Conservation (phyloP, 1,140 invertebrate genomes). For the Pseudoatta argentina region DNA sequence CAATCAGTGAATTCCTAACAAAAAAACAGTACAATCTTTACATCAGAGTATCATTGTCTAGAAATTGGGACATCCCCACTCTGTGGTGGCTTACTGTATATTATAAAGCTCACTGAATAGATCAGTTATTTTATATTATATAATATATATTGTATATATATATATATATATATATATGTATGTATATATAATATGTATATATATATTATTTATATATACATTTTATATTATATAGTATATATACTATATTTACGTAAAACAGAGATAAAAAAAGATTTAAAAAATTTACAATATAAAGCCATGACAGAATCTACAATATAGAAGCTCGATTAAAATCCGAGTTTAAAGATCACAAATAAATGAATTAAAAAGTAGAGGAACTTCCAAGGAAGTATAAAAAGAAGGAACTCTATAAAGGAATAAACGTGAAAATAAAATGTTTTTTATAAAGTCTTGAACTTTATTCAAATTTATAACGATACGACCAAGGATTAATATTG, state of each 20-base stretch:
- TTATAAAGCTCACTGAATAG: too few species aligned
- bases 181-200: background rate
- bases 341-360: background rate
- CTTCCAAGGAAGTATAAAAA: background rate
- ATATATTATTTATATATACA: background rate
- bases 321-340: background rate
- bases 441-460: background rate
- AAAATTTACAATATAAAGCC: background rate
- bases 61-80: too few species aligned
- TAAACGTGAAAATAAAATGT: background rate
- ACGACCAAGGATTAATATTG: background rate
- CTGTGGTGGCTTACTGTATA: too few species aligned
- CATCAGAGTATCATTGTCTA: too few species aligned
- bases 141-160: conserved; percentile 10
- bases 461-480: conserved; percentile 39
- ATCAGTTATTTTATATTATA: background rate
- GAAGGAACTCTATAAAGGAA: background rate
- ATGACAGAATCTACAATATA: background rate
- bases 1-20: too few species aligned
- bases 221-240: background rate
- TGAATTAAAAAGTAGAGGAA: conserved; percentile 4
- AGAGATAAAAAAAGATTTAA: background rate
- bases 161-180: background rate
- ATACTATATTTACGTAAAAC: too few species aligned
- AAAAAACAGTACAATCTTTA: too few species aligned